A percentile compares a stretch with the other conserved stretches of the same genome.
These are phyloP conservation scores for Mastomys coucha DNA, from an alignment of 2,113 vertebrate species.

Conservation along the genomic window DNA sequence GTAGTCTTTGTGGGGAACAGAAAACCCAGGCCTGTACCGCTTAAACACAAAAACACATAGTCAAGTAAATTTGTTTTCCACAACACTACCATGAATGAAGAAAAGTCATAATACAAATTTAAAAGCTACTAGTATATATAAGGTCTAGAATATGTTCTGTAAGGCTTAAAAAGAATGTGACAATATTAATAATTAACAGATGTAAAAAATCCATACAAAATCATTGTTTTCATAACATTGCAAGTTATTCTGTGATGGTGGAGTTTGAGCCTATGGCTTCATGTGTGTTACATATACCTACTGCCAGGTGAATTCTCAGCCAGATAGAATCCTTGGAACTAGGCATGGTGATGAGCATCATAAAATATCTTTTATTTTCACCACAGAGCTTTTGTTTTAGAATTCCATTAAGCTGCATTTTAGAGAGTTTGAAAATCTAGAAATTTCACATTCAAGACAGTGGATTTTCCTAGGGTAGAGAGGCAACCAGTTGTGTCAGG, in stretches of 20 bases:
- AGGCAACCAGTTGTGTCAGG: background rate
- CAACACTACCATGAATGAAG: constrained; percentile 8
- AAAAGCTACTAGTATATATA: background rate
- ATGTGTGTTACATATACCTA: background rate
- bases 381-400: background rate
- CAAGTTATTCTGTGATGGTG: background rate
- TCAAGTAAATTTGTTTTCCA: constrained; percentile 40
- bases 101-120: background rate
- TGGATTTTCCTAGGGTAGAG: background rate
- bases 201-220: background rate
- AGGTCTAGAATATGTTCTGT: background rate
- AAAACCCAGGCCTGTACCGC: background rate
- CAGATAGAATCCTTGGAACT: background rate
- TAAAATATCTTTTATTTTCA: background rate
- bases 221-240: background rate
- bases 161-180: background rate
- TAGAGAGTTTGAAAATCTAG: background rate
- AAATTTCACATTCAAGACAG: background rate
- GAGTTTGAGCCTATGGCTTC: background rate
- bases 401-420: background rate
- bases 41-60: background rate
- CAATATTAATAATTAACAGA: background rate
- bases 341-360: background rate
- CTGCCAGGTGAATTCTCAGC: background rate
- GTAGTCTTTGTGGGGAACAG: background rate